Percentiles rank a stretch among this genome's conserved stretches.
Evolutionary conservation across 2,113 vertebrate genomes (phyloP).

Genomic region (Orthonyx spaldingii): DNA sequence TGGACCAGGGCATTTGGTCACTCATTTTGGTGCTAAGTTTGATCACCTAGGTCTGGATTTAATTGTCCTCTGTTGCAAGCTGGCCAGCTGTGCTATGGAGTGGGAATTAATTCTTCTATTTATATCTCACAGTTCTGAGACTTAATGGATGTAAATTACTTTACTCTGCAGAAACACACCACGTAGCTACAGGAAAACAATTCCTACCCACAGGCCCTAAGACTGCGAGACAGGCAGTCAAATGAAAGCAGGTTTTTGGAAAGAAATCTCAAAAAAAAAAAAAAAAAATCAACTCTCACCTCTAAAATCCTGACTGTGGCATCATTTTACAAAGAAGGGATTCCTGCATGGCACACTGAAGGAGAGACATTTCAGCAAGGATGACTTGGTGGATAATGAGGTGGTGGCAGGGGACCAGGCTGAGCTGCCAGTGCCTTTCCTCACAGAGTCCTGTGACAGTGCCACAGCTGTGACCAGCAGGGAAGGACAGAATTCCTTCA

Average conservation of each 20-base stretch:
- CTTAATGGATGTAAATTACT: not conserved
- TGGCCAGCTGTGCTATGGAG: not conserved
- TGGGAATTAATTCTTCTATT: not conserved
- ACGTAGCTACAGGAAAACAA: not conserved
- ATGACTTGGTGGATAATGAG: not conserved
- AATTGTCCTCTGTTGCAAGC: not conserved
- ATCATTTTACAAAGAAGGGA: not conserved
- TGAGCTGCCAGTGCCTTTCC: not conserved
- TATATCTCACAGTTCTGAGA: not conserved
- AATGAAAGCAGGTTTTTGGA: not conserved
- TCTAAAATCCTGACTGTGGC: not conserved
- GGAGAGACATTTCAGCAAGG: not conserved
- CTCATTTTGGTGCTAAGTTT: not conserved
- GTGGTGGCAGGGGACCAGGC: not conserved
- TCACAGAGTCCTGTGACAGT: fast-evolving
- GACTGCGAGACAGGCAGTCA: not conserved
- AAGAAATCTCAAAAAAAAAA: not conserved
- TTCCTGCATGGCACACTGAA: not conserved
- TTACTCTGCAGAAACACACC: not conserved
- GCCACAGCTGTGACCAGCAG: not conserved
- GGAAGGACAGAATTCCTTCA: not conserved
- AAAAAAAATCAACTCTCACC: not conserved
- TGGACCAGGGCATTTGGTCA: not conserved
- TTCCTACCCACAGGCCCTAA: not conserved
- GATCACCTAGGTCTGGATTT: not conserved